Base-by-base conservation (phyloP, 2,113 vertebrate genomes). In the Anthoscopus minutus region DNA sequence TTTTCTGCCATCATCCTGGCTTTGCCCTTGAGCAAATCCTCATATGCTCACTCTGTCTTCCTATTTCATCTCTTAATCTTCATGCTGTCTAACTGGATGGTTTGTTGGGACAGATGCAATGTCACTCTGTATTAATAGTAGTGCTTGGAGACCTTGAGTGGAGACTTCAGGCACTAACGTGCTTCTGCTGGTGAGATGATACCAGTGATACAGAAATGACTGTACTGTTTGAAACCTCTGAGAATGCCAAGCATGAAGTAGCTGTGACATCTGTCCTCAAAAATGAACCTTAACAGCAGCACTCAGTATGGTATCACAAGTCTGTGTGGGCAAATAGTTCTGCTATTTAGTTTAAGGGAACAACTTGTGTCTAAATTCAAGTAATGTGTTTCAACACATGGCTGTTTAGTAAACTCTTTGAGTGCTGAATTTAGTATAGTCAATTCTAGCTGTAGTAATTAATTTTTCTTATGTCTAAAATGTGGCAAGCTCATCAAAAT, bases 401-500 rank as follows among this genome's bases (percentile, higher is more conserved):
- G 31, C 53, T 67, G 15, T 71, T 86, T 51, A 18, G 86, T 83
- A 74, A 78, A 83, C 13, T 70, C 37, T 44, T 40, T 4, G 35
- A 35, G 8, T 15, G 11, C 24, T 88, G 72, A 71, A 78, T 79
- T 92, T 27, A 70, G 38, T 58, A 12, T 2, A 5, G 10, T 80
- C 35, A 77, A 2, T 44, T 66, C 11, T 42, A 22, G 37, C 54
- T 81, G 31, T 5, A 64, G 5, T 61, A 51, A 28, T 57, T 82
- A 64, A 23, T 53, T 6, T 73, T 83, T 58, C 35, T 47, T 9
- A 9, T 44, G 18, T 83, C 38, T 77, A 35, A 92, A 77, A 58
- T 72, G 50, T 0, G 10, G 13, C 21, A 78, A 66, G 9, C 10
- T 73, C 1, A 0, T 83, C 0, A 0, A 44, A 72, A 80, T 35